Base-by-base conservation (phyloP, 2,888 invertebrate species). In the Acanthosepion pharaonis region DNA sequence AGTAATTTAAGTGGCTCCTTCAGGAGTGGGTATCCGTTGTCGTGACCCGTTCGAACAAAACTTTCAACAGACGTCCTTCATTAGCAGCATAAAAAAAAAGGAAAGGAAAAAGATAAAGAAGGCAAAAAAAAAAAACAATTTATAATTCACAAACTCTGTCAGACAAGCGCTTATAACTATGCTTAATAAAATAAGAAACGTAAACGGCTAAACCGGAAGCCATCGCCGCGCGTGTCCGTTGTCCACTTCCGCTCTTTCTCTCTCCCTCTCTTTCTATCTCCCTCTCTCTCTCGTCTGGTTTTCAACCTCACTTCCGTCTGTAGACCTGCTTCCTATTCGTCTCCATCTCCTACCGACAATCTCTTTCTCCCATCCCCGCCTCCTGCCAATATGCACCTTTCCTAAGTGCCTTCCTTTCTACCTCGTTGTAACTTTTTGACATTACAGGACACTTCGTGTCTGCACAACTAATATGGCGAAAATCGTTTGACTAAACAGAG, bases 211-310 rank as follows among this genome's bases (percentile, higher is more conserved):
- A n/a, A 78, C 78, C 78, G 78, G 78, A 78, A 78, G 78, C 78
- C 78, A 78, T 78, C 33, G 78, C 15, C 78, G 78, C 78, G 78
- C 78, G 78, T 78, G 78, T 92, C 49, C 92, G 51, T 92, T 53
- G 9, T 53, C 51, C 48, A 51, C 92, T 48, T 92, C 92, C 92
- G 48, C 92, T 11, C n/a, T n/a, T 6, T 92, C 49, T 42, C 6
- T 20, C 48, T 2, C n/a, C 15, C n/a, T 51, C 20, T 91, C 42
- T 49, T 5, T 49, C 33, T 92, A 48, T 33, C 11, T 92, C 92
- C 5, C 28, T 23, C 23, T 5, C 4, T 5, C 2, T 23, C 23
- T 5, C 23, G 4, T 91, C 33, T n/a, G 20, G 20, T 20, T 91
- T 6, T 91, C 91, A 42, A 33, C 51, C 42, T 92, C 92, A 25